Percentiles rank a stretch among this genome's conserved stretches.
These are phyloP conservation scores for Pseudochirops corinnae DNA, from an alignment of 2,797 vertebrate genomes.

Conservation along the genomic window DNA sequence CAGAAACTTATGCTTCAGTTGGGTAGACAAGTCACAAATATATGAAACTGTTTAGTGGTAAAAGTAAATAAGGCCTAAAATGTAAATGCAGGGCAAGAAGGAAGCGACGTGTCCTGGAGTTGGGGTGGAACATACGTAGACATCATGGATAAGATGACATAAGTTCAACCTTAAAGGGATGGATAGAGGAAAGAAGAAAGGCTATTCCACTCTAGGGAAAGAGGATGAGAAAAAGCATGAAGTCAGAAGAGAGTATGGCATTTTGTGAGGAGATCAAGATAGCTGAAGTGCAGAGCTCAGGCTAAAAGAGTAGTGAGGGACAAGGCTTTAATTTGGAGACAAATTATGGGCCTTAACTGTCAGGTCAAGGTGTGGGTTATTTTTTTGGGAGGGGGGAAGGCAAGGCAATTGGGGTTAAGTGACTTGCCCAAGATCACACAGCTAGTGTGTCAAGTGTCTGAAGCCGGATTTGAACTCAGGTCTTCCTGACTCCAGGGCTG, in stretches of 20 bases:
- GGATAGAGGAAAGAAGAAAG: background rate
- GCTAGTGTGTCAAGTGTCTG: too few relatives aligned
- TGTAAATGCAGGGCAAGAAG: background rate
- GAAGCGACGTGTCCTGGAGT: background rate
- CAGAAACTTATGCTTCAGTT: background rate
- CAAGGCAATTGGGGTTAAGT: too few relatives aligned
- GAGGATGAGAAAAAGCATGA: background rate
- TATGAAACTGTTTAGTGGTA: background rate
- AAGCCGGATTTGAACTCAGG: too few relatives aligned
- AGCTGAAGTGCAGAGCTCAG: background rate
- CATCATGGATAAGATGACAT: background rate
- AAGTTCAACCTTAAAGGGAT: background rate
- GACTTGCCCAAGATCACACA: too few relatives aligned
- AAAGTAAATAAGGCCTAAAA: background rate
- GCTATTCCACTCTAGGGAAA: background rate
- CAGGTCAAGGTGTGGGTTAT: background rate
- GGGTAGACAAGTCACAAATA: background rate
- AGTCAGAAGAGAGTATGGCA: background rate
- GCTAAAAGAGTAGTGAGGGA: background rate
- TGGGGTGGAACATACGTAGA: background rate
- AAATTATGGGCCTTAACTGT: background rate
- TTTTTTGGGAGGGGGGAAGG: too few relatives aligned
- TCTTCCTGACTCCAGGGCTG: too few relatives aligned
- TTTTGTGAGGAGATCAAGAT: background rate
- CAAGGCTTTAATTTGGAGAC: background rate